Conservation (phyloP, 2,888 invertebrate species). For the Horisme vitalbata region DNA sequence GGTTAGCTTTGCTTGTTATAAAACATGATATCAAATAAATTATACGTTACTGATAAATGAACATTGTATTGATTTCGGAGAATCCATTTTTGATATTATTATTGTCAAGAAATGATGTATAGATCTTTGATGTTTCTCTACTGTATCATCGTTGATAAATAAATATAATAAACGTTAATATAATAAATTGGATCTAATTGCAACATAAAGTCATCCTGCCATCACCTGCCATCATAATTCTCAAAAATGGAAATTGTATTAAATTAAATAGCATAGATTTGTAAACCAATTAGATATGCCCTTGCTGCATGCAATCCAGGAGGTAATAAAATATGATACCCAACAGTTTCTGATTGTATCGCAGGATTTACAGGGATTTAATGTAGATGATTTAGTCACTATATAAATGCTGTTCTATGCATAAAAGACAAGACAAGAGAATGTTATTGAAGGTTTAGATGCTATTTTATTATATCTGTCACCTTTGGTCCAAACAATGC, state of each 20-base stretch:
- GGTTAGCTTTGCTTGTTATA: constrained; percentile 59
- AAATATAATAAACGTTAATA: too few relatives aligned
- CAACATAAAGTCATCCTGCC: too few relatives aligned
- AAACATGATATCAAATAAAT: constrained; percentile 35
- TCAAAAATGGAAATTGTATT: too few relatives aligned
- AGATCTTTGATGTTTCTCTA: too few relatives aligned
- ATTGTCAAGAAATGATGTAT: neutral
- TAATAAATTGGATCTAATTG: too few relatives aligned
- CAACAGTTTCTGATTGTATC: constrained; percentile 4
- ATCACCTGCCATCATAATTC: too few relatives aligned
- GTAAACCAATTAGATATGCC: neutral
- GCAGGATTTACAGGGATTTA: neutral
- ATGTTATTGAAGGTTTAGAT: neutral
- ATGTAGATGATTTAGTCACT: neutral
- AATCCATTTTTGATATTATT: neutral
- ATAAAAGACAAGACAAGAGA: neutral
- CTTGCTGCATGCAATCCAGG: neutral
- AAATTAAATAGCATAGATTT: neutral
- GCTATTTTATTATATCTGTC: neutral
- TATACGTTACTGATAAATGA: neutral
- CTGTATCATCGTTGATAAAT: too few relatives aligned
- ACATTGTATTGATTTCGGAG: neutral
- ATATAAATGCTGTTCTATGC: neutral
- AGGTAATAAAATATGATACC: neutral
- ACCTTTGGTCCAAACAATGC: constrained; percentile 33